These are phyloP conservation scores for Dryobates pubescens DNA, from an alignment of 2,797 vertebrate genomes.

Conservation along the genomic window DNA sequence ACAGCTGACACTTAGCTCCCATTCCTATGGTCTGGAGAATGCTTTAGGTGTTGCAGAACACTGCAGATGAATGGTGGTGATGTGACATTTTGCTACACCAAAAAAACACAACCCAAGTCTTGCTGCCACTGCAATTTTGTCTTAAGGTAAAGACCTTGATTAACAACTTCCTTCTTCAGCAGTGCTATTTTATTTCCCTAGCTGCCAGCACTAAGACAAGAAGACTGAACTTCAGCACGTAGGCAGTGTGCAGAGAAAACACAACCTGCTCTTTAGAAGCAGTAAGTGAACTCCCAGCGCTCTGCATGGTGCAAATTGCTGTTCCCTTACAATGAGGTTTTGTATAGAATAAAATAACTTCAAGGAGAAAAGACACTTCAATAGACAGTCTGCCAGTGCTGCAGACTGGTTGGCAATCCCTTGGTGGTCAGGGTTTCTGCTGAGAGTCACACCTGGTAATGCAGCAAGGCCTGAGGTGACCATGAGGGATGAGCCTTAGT, in stretches of 20 bases:
- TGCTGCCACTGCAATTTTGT: not conserved
- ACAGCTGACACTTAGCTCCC: not conserved
- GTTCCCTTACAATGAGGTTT: not conserved
- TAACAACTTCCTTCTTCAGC: not conserved
- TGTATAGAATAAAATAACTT: not conserved
- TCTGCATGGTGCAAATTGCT: not conserved
- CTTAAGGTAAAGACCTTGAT: not conserved
- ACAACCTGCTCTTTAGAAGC: not conserved
- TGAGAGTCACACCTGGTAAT: fast-evolving
- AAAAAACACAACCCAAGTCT: not conserved
- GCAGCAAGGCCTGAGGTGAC: not conserved
- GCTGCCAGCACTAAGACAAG: not conserved
- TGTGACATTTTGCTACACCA: not conserved
- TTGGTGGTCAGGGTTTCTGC: not conserved
- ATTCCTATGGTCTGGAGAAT: not conserved
- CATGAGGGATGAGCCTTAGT: not conserved
- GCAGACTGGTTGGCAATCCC: not conserved
- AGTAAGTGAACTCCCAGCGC: not conserved
- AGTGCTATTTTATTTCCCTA: constrained; percentile 13
- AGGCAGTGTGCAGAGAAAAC: not conserved
- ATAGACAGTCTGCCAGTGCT: not conserved
- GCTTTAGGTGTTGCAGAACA: not conserved
- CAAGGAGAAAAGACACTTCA: not conserved
- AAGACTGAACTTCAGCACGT: not conserved
- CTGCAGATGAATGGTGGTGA: not conserved